A percentile compares a stretch with the other conserved stretches of the same genome.
Evolutionary conservation across 1,140 invertebrate genomes (phyloP).

Genomic region (Drosophila nannoptera): DNA sequence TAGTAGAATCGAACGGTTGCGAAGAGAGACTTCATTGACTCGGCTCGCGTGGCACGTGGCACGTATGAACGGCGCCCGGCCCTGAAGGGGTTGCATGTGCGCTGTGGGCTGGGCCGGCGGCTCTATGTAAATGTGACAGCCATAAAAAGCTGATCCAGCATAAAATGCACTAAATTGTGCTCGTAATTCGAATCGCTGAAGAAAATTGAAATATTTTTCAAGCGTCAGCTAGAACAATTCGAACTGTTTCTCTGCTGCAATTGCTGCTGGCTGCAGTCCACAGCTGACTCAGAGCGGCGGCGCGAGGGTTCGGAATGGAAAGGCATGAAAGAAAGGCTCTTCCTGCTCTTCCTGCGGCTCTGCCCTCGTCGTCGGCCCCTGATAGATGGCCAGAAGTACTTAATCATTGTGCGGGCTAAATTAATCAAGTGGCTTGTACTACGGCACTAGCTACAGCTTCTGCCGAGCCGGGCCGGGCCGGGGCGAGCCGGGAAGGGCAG

Average conservation of each 20-base stretch:
- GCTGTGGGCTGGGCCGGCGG: constrained; percentile 29
- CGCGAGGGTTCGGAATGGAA: constrained; percentile 14
- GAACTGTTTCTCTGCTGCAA: constrained; percentile 33
- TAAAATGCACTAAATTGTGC: constrained; percentile 52
- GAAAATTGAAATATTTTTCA: constrained; percentile 8
- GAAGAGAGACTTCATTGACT: background rate
- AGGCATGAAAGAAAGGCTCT: background rate
- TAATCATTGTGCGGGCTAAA: constrained; percentile 78
- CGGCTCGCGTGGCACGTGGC: background rate
- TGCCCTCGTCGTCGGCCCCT: constrained; percentile 29
- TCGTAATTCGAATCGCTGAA: constrained; percentile 21
- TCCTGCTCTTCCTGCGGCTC: background rate
- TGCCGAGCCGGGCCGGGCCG: constrained; percentile 3
- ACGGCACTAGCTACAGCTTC: constrained; percentile 34
- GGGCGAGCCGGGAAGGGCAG: background rate
- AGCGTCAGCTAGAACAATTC: constrained; percentile 15
- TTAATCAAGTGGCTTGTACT: constrained; percentile 75
- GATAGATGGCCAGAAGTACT: constrained; percentile 70
- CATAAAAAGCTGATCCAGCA: constrained; percentile 55
- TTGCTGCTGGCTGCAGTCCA: constrained; percentile 33
- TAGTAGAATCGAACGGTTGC: too few species aligned
- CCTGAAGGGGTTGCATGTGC: constrained; percentile 47
- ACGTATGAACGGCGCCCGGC: constrained; percentile 12
- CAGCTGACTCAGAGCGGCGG: constrained; percentile 42
- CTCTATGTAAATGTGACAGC: constrained; percentile 52